Evolutionary conservation across 2,113 vertebrate species (phyloP).

Genomic region (Neodontobutis hainanensis): DNA sequence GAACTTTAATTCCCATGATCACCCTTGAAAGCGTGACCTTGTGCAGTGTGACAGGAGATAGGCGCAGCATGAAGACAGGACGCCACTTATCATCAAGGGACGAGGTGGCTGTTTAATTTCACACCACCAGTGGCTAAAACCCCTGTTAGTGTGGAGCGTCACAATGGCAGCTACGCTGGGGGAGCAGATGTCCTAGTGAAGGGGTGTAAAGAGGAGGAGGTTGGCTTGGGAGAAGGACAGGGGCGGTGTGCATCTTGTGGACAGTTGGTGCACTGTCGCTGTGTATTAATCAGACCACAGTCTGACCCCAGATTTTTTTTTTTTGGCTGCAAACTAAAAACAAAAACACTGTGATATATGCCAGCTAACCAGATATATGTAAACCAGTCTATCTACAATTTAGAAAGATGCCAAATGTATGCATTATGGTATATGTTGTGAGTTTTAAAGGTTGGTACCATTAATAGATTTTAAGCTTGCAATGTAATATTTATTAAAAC

Average conservation of each 20-base stretch:
- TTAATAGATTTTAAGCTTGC: no score
- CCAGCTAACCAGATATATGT: no score
- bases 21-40: conserved; percentile 73
- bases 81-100: conserved; percentile 74
- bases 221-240: conserved; percentile 42
- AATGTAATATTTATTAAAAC: no score
- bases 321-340: conserved; percentile 20
- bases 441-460: no score
- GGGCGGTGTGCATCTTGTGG: conserved; percentile 22
- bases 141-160: conserved; percentile 68
- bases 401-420: conserved; percentile 12
- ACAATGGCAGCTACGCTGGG: conserved; percentile 71
- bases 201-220: conserved; percentile 69
- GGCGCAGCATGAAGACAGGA: conserved; percentile 71
- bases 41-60: conserved; percentile 71
- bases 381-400: no score
- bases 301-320: conserved; percentile 40
- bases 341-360: background rate
- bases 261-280: conserved; percentile 27
- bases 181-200: conserved; percentile 76
- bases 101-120: conserved; percentile 78
- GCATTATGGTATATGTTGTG: no score
- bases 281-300: conserved; percentile 53
- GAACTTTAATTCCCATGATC: conserved; percentile 76
- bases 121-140: conserved; percentile 76